These are phyloP conservation scores for Zalophus californianus DNA, from an alignment of 2,797 vertebrate species.

Conservation along the genomic window DNA sequence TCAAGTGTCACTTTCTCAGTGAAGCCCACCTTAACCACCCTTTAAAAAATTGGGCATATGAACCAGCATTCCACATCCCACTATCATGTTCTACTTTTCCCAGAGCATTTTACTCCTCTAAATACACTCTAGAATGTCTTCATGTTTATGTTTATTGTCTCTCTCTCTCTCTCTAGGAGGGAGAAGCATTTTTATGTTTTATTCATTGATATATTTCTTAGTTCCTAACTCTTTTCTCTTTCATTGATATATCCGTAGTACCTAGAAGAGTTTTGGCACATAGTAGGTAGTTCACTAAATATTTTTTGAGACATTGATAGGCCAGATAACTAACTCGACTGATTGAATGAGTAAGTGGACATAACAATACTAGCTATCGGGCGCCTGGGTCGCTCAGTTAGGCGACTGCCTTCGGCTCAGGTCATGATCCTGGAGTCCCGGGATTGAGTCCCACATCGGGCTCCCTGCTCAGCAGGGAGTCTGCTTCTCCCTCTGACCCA, in stretches of 20 bases:
- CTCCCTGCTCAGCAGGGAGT: too few relatives aligned
- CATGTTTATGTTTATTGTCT: neutral
- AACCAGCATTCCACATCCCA: neutral
- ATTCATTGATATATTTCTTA: neutral
- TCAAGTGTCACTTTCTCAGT: neutral
- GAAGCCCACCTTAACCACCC: neutral
- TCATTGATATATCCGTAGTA: neutral
- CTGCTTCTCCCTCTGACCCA: too few relatives aligned
- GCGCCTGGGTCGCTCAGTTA: too few relatives aligned
- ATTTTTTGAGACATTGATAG: slow-evolving; percentile 14
- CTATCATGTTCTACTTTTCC: neutral
- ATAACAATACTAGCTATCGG: neutral
- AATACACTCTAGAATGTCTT: neutral
- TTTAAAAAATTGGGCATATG: neutral
- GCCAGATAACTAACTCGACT: neutral
- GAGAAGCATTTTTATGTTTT: neutral
- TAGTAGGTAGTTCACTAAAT: neutral
- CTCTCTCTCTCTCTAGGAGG: neutral
- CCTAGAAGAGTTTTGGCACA: neutral
- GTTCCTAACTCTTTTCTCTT: neutral
- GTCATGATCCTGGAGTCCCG: too few relatives aligned
- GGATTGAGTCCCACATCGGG: too few relatives aligned
- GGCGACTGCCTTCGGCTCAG: too few relatives aligned
- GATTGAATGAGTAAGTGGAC: neutral
- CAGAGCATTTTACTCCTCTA: neutral